phyloP scores from a whole-genome alignment of 1,140 invertebrate genomes.

The Lerema accius region DNA sequence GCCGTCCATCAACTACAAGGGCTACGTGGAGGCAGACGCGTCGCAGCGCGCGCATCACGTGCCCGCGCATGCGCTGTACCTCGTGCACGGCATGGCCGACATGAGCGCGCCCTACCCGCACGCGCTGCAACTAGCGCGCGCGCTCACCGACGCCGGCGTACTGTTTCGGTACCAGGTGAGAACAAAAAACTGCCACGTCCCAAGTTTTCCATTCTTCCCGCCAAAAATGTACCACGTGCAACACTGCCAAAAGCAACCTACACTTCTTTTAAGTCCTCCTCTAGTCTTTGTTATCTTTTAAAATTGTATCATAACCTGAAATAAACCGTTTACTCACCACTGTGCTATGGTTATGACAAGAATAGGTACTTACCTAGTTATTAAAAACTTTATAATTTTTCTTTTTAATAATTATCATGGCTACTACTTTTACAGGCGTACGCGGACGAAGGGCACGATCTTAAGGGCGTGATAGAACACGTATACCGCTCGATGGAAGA shows the following conservation, averaged over 20 bases:
- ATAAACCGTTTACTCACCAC: no score
- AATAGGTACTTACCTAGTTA: no score
- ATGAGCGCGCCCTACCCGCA: constrained; percentile 96
- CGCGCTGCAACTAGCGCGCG: constrained; percentile 92
- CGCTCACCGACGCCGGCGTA: constrained; percentile 92
- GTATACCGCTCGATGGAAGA: constrained; percentile 94
- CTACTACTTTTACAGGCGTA: constrained; percentile 91
- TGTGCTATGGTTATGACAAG: no score
- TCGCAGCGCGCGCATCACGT: constrained; percentile 93
- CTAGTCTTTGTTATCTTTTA: no score
- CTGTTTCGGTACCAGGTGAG: constrained; percentile 95
- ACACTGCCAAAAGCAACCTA: no score
- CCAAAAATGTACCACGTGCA: no score
- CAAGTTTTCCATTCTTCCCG: no score
- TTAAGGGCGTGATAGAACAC: constrained; percentile 90
- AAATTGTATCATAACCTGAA: no score
- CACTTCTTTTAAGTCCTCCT: constrained; percentile 10
- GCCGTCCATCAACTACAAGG: constrained; percentile 94
- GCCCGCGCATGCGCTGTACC: constrained; percentile 92
- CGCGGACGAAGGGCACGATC: constrained; percentile 91
- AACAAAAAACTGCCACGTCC: background rate
- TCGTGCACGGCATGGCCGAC: constrained; percentile 95
- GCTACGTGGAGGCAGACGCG: constrained; percentile 95
- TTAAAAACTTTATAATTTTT: no score
- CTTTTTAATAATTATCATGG: no score